phyloP scores from a whole-genome alignment of 1,140 invertebrate species.

The Antheraea mylitta region DNA sequence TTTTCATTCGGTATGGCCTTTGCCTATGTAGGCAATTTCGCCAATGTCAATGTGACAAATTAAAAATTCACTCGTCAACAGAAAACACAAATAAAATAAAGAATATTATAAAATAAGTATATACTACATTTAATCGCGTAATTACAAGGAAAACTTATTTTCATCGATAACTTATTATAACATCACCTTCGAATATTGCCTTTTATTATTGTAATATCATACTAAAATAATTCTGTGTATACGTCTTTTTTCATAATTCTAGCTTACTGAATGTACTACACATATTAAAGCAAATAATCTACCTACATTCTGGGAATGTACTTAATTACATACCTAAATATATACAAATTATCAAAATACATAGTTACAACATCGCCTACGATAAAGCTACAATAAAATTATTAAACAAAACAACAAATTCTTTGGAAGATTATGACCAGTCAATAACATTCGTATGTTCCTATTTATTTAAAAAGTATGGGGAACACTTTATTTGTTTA shows the following conservation, averaged over 20 bases:
- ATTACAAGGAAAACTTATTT: too few relatives aligned
- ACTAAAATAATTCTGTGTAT: conserved; percentile 20
- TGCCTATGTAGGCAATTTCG: too few relatives aligned
- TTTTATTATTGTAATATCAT: conserved; percentile 30
- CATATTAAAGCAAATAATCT: conserved; percentile 60
- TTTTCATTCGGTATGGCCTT: too few relatives aligned
- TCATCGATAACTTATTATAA: not conserved
- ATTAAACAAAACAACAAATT: conserved; percentile 15
- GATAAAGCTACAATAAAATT: conserved; percentile 21
- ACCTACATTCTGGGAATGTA: conserved; percentile 54
- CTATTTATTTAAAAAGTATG: not conserved
- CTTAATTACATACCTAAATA: conserved; percentile 32
- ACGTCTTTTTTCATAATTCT: not conserved
- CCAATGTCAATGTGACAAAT: too few relatives aligned
- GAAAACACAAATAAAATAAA: not conserved
- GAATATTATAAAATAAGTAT: too few relatives aligned
- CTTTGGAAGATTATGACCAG: conserved; percentile 28
- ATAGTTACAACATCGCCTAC: conserved; percentile 32
- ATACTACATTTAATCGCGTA: too few relatives aligned
- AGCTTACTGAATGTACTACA: conserved; percentile 40
- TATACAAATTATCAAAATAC: conserved; percentile 66
- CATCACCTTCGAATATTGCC: conserved; percentile 20
- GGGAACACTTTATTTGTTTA: not conserved
- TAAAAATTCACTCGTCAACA: not conserved
- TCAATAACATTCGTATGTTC: not conserved